phyloP scores from a whole-genome alignment of 2,113 vertebrate species.

The Chinchilla lanigera region DNA sequence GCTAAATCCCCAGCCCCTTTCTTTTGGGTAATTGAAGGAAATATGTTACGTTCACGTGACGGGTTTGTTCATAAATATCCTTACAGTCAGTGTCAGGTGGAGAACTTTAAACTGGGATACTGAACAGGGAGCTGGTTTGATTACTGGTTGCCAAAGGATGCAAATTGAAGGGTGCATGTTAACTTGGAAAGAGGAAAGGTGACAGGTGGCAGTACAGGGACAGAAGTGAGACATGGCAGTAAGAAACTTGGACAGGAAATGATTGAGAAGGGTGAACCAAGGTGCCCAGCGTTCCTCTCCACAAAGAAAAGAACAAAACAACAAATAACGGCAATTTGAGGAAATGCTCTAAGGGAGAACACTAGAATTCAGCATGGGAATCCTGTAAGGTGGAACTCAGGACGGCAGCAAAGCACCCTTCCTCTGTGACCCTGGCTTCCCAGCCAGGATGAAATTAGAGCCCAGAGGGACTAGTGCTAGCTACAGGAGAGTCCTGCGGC shows the following conservation, averaged over 20 bases:
- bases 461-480: neutral
- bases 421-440: neutral
- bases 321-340: neutral
- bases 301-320: neutral
- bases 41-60: neutral
- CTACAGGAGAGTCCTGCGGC: neutral
- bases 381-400: neutral
- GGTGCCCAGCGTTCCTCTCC: neutral
- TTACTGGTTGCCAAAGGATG: neutral
- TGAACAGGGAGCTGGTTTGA: neutral
- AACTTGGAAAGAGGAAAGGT: neutral
- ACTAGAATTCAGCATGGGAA: neutral
- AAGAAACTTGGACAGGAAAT: neutral
- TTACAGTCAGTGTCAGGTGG: neutral
- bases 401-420: neutral
- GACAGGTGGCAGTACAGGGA: neutral
- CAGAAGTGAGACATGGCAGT: neutral
- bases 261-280: neutral
- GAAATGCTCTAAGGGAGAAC: neutral
- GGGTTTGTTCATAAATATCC: neutral
- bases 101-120: neutral
- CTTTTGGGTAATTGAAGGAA: neutral
- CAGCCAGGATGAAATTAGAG: neutral
- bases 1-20: no score
- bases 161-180: neutral